Evolutionary conservation across 2,797 vertebrate genomes (phyloP), one percentile per base, ranked within the genome.

Genomic region (Myotis myotis): DNA sequence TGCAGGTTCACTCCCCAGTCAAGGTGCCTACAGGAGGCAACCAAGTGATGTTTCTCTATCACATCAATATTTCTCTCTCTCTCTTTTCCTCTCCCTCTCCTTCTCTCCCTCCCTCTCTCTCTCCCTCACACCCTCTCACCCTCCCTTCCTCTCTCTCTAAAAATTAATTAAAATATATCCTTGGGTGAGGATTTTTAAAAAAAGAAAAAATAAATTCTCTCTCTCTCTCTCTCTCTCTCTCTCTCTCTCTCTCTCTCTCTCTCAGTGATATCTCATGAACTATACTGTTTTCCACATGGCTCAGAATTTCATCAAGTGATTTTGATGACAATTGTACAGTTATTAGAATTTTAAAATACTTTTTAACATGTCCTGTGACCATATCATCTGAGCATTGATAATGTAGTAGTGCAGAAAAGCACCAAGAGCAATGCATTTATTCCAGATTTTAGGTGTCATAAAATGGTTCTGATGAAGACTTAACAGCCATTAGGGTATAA

Each of bases 301-400:
- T 92, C 62, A 80, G 66, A 89, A 72, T 16, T 30, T 81, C 41
- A 47, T 89, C 41, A 70, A 62, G 38, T 75, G 60, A 87, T 90
- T 53, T 82, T 33, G 72, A 30, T 95, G 72, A 85, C 51, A 57
- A 64, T 3, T 33, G 12, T 72, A 68, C 8, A 57, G 57, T 60
- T 88, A 55, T 66, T 92, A 87, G 62, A 47, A 90, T 87, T 87
- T 89, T 55, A 62, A 95, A 89, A 76, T n/a, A 47, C 23, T 9
- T 90, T 62, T 62, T 47, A 62, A 41, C 38, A 36, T 64, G 51
- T 47, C 33, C 23, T 71, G 41, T 81, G 68, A 75, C 60, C 19
- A 22, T 49, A 47, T 62, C 71, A 30, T 49, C 28, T 76, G 74
- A 80, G 70, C 33, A 30, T 51, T 80, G 78, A 89, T 71, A 80